Conservation (phyloP, 2,113 vertebrate genomes). For the Pycnonotus jocosus region DNA sequence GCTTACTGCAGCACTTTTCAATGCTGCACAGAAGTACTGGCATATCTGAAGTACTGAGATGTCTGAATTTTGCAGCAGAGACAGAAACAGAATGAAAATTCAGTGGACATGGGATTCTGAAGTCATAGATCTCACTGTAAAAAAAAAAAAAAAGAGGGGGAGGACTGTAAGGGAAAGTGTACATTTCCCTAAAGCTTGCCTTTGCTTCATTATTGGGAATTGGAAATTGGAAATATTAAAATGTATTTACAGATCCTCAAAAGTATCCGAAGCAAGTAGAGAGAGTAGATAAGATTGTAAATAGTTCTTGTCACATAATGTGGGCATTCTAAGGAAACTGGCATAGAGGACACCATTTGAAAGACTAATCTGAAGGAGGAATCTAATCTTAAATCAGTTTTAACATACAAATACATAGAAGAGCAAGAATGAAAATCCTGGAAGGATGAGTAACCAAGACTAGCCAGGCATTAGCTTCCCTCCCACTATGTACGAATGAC, state of each 20-base stretch:
- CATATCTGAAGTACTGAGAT: neutral
- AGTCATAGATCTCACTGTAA: neutral
- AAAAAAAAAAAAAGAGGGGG: neutral
- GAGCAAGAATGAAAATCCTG: neutral
- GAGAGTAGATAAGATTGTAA: neutral
- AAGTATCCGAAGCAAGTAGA: neutral
- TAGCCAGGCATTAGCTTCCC: neutral
- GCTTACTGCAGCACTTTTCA: constrained; percentile 22
- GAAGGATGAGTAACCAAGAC: neutral
- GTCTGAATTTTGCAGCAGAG: neutral
- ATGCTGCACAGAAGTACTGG: neutral
- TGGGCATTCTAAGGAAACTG: neutral
- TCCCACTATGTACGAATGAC: neutral
- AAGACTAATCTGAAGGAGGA: neutral
- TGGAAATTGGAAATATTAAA: neutral
- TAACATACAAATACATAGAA: neutral
- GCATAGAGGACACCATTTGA: neutral
- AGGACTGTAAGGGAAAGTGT: neutral
- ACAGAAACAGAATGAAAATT: neutral
- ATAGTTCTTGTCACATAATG: neutral
- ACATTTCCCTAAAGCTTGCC: neutral
- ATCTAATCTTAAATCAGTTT: neutral
- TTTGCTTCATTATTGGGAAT: neutral
- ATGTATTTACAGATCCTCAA: neutral
- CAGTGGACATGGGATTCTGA: neutral